Conservation (phyloP, 2,888 invertebrate genomes). For the Podabrus alpinus region DNA sequence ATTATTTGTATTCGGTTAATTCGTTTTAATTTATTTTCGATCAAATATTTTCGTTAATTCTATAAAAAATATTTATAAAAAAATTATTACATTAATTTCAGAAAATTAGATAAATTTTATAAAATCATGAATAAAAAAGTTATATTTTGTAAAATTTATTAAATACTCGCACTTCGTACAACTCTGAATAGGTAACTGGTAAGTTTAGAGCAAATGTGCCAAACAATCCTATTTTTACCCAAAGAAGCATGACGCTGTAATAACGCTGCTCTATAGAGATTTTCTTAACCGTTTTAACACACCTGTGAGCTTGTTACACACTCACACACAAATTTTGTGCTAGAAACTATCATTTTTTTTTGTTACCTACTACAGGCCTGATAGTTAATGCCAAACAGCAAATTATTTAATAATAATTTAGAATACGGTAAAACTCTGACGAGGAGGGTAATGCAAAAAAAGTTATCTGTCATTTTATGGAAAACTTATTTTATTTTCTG, state of each 20-base stretch:
- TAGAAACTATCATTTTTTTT: not conserved
- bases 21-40: not conserved
- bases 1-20: not conserved
- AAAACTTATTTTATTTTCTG: too few species aligned
- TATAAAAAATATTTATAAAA: not conserved
- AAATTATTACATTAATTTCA: not conserved
- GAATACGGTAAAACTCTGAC: not conserved
- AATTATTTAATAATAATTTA: not conserved
- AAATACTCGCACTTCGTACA: slow-evolving; percentile 42
- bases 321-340: not conserved
- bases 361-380: not conserved
- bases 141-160: slow-evolving; percentile 25
- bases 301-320: slow-evolving; percentile 30
- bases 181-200: slow-evolving; percentile 44
- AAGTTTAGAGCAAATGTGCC: slow-evolving; percentile 46
- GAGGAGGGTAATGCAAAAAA: too few species aligned
- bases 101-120: not conserved
- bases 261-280: slow-evolving; percentile 29
- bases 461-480: too few species aligned
- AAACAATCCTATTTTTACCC: slow-evolving; percentile 52
- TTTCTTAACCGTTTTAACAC: slow-evolving; percentile 32
- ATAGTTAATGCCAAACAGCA: not conserved
- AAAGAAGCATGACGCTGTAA: slow-evolving; percentile 41
- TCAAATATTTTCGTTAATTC: not conserved
- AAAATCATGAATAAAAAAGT: slow-evolving; percentile 6